phyloP scores from a whole-genome alignment of 2,113 vertebrate genomes.

The Nibea albiflora region DNA sequence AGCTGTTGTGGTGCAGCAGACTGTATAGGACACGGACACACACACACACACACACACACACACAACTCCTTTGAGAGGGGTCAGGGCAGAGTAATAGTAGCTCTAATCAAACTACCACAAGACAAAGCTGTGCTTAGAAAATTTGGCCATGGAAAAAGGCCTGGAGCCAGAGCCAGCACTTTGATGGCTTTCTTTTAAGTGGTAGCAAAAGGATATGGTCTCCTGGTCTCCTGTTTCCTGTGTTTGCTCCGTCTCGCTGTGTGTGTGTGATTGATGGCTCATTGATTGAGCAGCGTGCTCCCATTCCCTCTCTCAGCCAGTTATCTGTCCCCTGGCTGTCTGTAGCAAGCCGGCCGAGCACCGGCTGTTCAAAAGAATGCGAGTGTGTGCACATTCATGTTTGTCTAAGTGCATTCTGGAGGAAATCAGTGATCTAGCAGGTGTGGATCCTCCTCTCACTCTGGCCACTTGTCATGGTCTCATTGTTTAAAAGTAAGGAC shows the following conservation, averaged over 20 bases:
- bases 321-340: slow-evolving; percentile 64
- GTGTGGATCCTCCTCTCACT: slow-evolving; percentile 49
- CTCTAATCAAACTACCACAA: slow-evolving; percentile 67
- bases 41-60: slow-evolving; percentile 37
- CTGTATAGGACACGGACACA: slow-evolving; percentile 26
- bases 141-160: slow-evolving; percentile 69
- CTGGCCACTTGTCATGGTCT: slow-evolving; percentile 15
- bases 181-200: slow-evolving; percentile 77
- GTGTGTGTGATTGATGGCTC: slow-evolving; percentile 72
- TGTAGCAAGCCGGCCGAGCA: slow-evolving; percentile 52
- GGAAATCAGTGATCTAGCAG: slow-evolving; percentile 68
- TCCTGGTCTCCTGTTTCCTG: slow-evolving; percentile 73
- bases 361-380: slow-evolving; percentile 52
- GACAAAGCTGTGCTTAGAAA: slow-evolving; percentile 55
- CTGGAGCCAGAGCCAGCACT: slow-evolving; percentile 65
- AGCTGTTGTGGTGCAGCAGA: slow-evolving; percentile 37
- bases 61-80: slow-evolving; percentile 50
- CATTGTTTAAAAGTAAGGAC: slow-evolving; percentile 16
- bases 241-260: slow-evolving; percentile 68
- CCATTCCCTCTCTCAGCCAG: slow-evolving; percentile 62
- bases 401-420: slow-evolving; percentile 61
- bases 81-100: slow-evolving; percentile 58
- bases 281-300: slow-evolving; percentile 74
- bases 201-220: slow-evolving; percentile 75
- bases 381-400: slow-evolving; percentile 48